Percentiles rank a stretch among this genome's conserved stretches.
phyloP scores from a whole-genome alignment of 2,113 vertebrate genomes.

The Thinocorus orbignyianus region DNA sequence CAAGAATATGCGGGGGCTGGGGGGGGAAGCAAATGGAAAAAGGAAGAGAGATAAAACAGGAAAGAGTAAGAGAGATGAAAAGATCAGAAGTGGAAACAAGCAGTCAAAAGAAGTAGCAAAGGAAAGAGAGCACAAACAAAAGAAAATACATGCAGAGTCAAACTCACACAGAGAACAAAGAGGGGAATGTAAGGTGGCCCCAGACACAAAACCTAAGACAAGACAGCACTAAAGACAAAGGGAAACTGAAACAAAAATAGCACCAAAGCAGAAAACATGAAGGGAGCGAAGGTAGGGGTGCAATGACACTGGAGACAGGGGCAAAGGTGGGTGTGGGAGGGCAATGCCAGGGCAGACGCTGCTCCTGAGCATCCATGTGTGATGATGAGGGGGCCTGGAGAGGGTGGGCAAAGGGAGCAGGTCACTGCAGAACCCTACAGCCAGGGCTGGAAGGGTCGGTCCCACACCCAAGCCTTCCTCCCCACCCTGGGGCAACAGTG shows the following conservation, averaged over 20 bases:
- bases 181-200: not conserved
- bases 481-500: no score
- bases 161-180: slow-evolving; percentile 10
- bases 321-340: not conserved
- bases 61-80: not conserved
- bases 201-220: not conserved
- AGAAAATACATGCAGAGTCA: not conserved
- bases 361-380: fast-evolving
- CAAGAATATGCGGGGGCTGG: no score
- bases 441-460: not conserved
- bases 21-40: not conserved
- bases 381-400: fast-evolving
- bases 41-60: not conserved
- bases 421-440: fast-evolving
- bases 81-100: not conserved
- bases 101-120: slow-evolving; percentile 3
- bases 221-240: not conserved
- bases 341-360: fast-evolving
- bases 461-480: not conserved
- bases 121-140: not conserved
- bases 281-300: not conserved
- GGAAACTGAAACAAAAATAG: not conserved
- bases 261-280: not conserved
- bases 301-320: fast-evolving
- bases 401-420: not conserved